Evolutionary conservation across 1,140 invertebrate species (phyloP).

Genomic region (Diachasma alloeum): DNA sequence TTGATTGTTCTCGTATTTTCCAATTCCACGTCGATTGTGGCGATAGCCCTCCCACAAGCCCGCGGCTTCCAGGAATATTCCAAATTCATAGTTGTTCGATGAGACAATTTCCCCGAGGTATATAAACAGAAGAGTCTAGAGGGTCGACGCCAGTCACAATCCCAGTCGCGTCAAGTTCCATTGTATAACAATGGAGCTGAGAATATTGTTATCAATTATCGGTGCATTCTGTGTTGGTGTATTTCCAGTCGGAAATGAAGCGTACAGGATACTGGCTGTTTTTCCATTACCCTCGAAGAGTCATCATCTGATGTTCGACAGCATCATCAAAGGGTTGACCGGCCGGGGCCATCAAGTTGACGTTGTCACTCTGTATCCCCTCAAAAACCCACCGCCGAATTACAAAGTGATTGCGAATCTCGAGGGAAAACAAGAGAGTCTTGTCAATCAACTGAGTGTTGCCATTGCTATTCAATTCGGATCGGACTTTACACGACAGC

Average conservation of each 20-base stretch:
- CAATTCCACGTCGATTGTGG: too few relatives aligned
- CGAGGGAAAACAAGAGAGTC: neutral
- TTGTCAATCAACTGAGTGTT: constrained; percentile 14
- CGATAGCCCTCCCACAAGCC: too few relatives aligned
- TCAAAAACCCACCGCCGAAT: constrained; percentile 35
- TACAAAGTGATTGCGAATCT: constrained; percentile 31
- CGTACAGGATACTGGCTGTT: neutral
- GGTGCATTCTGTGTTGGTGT: constrained; percentile 71
- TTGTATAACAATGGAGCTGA: too few relatives aligned
- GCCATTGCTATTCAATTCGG: fast-evolving
- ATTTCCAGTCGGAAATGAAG: constrained; percentile 68
- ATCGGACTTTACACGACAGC: neutral
- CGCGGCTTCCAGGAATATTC: constrained; percentile 72
- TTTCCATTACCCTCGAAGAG: constrained; percentile 41
- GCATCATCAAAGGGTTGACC: constrained; percentile 49
- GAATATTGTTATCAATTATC: too few relatives aligned
- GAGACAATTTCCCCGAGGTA: too few relatives aligned
- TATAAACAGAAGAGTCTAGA: too few relatives aligned
- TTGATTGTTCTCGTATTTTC: constrained; percentile 67
- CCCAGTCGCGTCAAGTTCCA: too few relatives aligned
- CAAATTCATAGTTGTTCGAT: too few relatives aligned
- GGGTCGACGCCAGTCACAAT: too few relatives aligned
- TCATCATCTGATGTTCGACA: constrained; percentile 51
- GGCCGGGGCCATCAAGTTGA: constrained; percentile 54
- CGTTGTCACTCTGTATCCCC: constrained; percentile 41